These are phyloP conservation scores for Sipha flava DNA, from an alignment of 1,140 invertebrate species.

Conservation along the genomic window DNA sequence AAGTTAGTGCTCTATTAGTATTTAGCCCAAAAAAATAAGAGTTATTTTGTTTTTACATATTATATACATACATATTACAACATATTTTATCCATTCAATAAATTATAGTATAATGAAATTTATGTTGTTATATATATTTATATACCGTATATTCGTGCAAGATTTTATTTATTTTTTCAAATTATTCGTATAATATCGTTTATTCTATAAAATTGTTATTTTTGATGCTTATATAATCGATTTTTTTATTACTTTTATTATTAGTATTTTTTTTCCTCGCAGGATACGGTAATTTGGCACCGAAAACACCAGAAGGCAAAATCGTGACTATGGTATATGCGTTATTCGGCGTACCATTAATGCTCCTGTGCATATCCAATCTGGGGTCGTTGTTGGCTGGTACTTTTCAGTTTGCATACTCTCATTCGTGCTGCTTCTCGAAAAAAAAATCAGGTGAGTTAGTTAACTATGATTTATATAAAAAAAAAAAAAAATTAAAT, in stretches of 20 bases:
- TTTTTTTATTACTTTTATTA: background rate
- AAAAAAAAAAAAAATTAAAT: background rate
- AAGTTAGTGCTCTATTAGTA: too few relatives aligned
- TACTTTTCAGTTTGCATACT: conserved; percentile 61
- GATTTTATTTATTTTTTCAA: too few relatives aligned
- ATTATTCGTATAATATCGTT: too few relatives aligned
- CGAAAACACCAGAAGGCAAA: conserved; percentile 66
- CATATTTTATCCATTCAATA: too few relatives aligned
- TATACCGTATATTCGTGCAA: too few relatives aligned
- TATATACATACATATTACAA: too few relatives aligned
- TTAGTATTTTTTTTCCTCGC: conserved; percentile 38
- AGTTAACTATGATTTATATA: background rate
- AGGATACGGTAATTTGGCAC: conserved; percentile 73
- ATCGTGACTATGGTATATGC: conserved; percentile 82
- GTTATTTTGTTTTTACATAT: too few relatives aligned
- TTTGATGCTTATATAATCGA: too few relatives aligned
- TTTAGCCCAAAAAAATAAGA: too few relatives aligned
- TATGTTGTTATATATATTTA: too few relatives aligned
- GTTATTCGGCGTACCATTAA: conserved; percentile 71
- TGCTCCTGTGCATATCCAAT: conserved; percentile 77
- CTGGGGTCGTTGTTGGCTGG: conserved; percentile 70
- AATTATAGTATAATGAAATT: too few relatives aligned
- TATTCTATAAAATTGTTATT: too few relatives aligned
- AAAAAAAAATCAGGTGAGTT: conserved; percentile 41
- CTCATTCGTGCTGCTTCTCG: conserved; percentile 52